Evolutionary conservation across 1,140 invertebrate genomes (phyloP).

Genomic region (Nasonia giraulti): DNA sequence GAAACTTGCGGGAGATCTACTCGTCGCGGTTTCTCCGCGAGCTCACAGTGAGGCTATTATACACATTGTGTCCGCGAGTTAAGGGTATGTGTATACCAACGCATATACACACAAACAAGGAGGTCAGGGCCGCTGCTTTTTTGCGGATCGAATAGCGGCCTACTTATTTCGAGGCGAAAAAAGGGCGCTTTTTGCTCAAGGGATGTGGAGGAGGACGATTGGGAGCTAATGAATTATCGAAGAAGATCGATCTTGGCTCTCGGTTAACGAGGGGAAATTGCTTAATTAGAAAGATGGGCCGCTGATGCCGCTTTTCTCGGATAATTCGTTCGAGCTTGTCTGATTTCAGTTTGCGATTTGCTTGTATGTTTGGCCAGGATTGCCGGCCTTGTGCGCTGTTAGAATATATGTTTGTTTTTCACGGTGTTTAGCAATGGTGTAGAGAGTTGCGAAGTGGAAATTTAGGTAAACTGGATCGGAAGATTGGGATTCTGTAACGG

Average conservation of each 20-base stretch:
- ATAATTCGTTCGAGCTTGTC: background rate
- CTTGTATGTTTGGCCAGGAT: background rate
- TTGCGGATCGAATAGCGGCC: background rate
- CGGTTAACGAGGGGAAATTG: conserved; percentile 7
- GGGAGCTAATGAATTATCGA: conserved; percentile 18
- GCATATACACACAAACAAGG: background rate
- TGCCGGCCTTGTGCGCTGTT: no score
- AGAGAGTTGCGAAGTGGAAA: no score
- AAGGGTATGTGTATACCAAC: background rate
- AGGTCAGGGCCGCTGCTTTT: conserved; percentile 25
- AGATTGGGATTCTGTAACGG: no score
- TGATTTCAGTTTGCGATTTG: background rate
- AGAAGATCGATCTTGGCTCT: background rate
- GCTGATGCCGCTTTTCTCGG: background rate
- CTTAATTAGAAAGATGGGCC: conserved; percentile 20
- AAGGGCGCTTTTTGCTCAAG: background rate
- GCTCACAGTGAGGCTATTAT: background rate
- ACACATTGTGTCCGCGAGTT: background rate
- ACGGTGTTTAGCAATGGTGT: no score
- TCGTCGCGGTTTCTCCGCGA: background rate
- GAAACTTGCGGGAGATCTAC: conserved; percentile 17
- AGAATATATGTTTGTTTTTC: no score
- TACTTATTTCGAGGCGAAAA: conserved; percentile 11
- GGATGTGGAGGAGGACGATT: background rate
- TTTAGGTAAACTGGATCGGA: no score